Evolutionary conservation across 2,888 invertebrate species (phyloP).

Genomic region (Himalopsyche tibetana): DNA sequence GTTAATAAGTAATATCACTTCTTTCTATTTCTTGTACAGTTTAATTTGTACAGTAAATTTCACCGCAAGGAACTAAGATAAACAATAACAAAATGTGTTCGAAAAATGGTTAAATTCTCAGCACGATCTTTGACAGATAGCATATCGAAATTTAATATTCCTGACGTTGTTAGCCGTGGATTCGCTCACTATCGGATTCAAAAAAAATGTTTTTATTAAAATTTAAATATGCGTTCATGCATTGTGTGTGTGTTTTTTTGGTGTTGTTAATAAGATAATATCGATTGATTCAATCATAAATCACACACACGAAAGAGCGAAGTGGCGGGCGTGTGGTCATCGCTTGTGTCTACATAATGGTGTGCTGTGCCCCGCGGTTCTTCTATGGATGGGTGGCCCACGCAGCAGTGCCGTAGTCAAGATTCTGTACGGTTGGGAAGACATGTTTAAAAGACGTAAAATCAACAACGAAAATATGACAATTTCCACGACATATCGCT

Average conservation of each 20-base stretch:
- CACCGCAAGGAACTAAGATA: no score
- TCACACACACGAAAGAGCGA: not conserved
- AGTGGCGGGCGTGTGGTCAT: slow-evolving; percentile 16
- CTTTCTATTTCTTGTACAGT: no score
- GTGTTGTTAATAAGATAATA: slow-evolving; percentile 5
- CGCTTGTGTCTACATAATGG: slow-evolving; percentile 25
- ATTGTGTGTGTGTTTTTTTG: slow-evolving; percentile 5
- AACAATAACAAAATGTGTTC: no score
- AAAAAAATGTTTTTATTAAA: slow-evolving; percentile 17
- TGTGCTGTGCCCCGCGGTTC: slow-evolving; percentile 18
- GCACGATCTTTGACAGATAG: no score
- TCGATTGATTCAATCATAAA: slow-evolving; percentile 26
- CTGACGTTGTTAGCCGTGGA: not conserved
- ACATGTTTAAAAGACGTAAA: no score
- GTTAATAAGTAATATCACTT: no score
- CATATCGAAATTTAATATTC: no score
- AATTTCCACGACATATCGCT: no score
- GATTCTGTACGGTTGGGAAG: not conserved
- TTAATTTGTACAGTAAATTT: no score
- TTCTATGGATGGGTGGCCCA: slow-evolving; percentile 18
- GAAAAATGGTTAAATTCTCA: no score
- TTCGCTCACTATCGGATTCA: not conserved
- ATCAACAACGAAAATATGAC: no score
- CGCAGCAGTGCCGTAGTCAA: not conserved
- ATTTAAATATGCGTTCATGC: not conserved